Evolutionary conservation across 2,888 invertebrate genomes (phyloP).

Genomic region (Platypus cylindrus): DNA sequence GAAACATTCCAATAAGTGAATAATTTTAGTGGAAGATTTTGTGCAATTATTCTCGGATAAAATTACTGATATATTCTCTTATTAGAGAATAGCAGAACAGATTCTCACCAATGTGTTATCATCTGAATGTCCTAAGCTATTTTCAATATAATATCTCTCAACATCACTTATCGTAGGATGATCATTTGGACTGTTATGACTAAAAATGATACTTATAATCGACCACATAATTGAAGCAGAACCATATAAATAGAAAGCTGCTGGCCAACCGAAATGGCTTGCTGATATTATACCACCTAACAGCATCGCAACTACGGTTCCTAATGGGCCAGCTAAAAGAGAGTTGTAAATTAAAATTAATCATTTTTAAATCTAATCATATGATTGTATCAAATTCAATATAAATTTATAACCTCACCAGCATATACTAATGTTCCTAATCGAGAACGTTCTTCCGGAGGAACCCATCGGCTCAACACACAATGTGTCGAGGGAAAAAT

Average conservation of each 20-base stretch:
- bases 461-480: slow-evolving; percentile 65
- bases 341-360: background rate
- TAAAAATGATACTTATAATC: slow-evolving; percentile 46
- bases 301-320: slow-evolving; percentile 63
- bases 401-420: slow-evolving; percentile 3
- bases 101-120: no score
- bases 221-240: slow-evolving; percentile 48
- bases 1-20: no score
- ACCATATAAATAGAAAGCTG: slow-evolving; percentile 66
- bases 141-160: slow-evolving; percentile 55
- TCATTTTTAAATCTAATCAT: background rate
- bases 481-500: slow-evolving; percentile 61
- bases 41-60: no score
- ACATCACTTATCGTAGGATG: slow-evolving; percentile 47
- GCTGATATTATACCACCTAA: slow-evolving; percentile 59
- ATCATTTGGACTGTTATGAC: slow-evolving; percentile 51
- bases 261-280: slow-evolving; percentile 61
- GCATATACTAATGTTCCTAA: slow-evolving; percentile 54
- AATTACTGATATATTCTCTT: no score
- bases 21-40: no score
- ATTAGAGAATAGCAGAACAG: no score
- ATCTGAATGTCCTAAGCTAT: slow-evolving; percentile 31
- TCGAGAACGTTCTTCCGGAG: slow-evolving; percentile 53
- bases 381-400: background rate
- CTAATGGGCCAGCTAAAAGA: slow-evolving; percentile 41